Percentiles rank a stretch among this genome's conserved stretches.
Evolutionary conservation across 2,797 vertebrate genomes (phyloP).

Genomic region (Sebastes ruberrimus): DNA sequence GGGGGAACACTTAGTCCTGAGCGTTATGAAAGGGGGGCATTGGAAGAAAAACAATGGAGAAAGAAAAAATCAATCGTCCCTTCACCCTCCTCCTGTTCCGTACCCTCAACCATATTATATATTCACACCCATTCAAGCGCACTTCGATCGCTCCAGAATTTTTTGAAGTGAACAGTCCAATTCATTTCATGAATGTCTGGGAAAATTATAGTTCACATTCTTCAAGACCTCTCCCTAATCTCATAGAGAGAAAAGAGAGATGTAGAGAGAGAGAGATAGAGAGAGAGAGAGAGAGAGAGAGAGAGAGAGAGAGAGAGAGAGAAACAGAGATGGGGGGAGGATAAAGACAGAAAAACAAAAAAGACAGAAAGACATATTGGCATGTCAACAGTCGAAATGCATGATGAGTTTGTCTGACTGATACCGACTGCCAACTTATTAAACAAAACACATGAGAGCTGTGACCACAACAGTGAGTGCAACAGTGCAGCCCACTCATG

Average conservation of each 20-base stretch:
- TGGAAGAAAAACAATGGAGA: conserved; percentile 30
- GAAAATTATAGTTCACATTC: conserved; percentile 74
- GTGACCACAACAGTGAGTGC: conserved; percentile 8
- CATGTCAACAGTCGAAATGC: conserved; percentile 37
- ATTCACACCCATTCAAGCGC: conserved; percentile 60
- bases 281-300: too few species aligned
- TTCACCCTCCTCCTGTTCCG: not conserved
- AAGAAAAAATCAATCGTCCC: conserved; percentile 62
- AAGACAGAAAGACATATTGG: conserved; percentile 29
- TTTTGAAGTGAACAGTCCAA: conserved; percentile 63
- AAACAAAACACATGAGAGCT: conserved; percentile 40
- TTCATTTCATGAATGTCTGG: conserved; percentile 68
- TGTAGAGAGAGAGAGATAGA: not conserved
- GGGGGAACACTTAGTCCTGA: conserved; percentile 39
- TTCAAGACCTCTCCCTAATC: conserved; percentile 66
- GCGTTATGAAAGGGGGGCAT: conserved; percentile 21
- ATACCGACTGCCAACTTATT: conserved; percentile 34
- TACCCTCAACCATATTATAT: conserved; percentile 35
- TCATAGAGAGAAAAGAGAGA: conserved; percentile 20
- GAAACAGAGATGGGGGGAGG: not conserved
- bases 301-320: not conserved
- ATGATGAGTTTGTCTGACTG: conserved; percentile 13
- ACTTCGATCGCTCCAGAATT: conserved; percentile 58
- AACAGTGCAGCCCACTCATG: conserved; percentile 33
- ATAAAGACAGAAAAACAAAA: conserved; percentile 23